Base-by-base conservation (phyloP, 1,140 invertebrate genomes). In the Drosophila watanabei region DNA sequence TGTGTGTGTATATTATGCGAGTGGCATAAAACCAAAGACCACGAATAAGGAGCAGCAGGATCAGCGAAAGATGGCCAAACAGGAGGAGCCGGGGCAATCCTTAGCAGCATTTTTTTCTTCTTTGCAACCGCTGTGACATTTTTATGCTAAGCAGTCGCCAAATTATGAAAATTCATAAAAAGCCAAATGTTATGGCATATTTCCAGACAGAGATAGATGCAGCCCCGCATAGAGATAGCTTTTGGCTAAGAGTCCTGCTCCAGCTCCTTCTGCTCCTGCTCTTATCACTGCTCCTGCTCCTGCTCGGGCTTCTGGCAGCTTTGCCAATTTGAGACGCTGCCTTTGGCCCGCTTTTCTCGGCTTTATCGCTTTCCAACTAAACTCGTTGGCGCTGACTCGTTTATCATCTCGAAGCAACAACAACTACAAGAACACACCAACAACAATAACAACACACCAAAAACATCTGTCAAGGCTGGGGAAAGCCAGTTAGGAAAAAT, bases 81-180 rank as follows among this genome's bases (percentile, higher is more conserved):
- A 60, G 8, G 6, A 30, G 39, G 52, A 43, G 58, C 5, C 5
- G 20, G 64, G 33, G 20, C 37, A 87, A 82, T 72, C 82, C 82
- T 46, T 59, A 69, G 79, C 75, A 80, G 76, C 80, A 82, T 80
- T 72, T 79, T 87, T 82, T 82, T 80, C 80, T 88, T 81, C 68
- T 79, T 66, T 88, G 84, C 84, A 89, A 81, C 84, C 88, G 85
- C 77, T 88, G 84, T 88, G 84, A 88, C 84, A 88, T 88, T 89
- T 89, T 89, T 89, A 88, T 88, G 85, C 84, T 88, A 88, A 88
- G 69, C 85, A 84, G 85, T 79, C 86, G 82, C 85, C 86, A 88
- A 88, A 87, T 87, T 88, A 87, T 87, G 84, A 87, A 88, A 88
- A 88, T 89, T 88, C 85, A 89, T 88, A 85, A 88, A 81, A 89